A percentile compares a stretch with the other conserved stretches of the same genome.
phyloP scores from a whole-genome alignment of 2,113 vertebrate genomes.

The Pterocles gutturalis region DNA sequence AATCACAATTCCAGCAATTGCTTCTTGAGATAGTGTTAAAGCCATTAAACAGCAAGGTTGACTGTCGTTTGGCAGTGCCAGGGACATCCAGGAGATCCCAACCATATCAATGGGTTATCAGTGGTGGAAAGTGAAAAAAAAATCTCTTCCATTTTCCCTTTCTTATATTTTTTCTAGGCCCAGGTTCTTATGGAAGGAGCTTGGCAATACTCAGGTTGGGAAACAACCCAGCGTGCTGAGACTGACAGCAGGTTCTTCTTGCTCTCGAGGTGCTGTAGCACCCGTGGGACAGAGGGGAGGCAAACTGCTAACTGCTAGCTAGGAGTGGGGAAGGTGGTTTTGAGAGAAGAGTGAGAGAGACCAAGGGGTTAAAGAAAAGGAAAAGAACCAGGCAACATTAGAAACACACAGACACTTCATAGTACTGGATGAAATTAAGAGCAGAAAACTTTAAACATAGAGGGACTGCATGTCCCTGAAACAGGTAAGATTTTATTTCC shows the following conservation, averaged over 20 bases:
- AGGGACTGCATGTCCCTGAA: background rate
- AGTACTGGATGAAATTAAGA: background rate
- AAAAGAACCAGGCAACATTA: background rate
- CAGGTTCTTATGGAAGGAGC: background rate
- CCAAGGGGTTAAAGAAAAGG: background rate
- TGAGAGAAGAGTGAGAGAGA: background rate
- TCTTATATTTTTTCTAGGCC: background rate
- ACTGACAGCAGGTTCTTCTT: background rate
- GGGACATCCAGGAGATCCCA: background rate
- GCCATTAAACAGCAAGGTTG: background rate
- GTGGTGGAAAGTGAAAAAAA: background rate
- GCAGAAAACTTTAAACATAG: background rate
- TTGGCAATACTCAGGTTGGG: background rate
- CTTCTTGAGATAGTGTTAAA: background rate
- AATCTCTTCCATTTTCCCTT: background rate
- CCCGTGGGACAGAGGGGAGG: background rate
- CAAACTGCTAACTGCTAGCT: background rate
- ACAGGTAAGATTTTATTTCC: fast-evolving
- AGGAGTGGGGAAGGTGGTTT: background rate
- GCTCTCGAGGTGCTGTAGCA: background rate
- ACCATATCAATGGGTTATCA: background rate
- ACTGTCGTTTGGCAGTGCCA: background rate
- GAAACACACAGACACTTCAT: background rate
- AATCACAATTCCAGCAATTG: constrained; percentile 30
- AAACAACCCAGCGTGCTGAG: background rate